Evolutionary conservation across 1,140 invertebrate species (phyloP).

Genomic region (Ceratina australensis): DNA sequence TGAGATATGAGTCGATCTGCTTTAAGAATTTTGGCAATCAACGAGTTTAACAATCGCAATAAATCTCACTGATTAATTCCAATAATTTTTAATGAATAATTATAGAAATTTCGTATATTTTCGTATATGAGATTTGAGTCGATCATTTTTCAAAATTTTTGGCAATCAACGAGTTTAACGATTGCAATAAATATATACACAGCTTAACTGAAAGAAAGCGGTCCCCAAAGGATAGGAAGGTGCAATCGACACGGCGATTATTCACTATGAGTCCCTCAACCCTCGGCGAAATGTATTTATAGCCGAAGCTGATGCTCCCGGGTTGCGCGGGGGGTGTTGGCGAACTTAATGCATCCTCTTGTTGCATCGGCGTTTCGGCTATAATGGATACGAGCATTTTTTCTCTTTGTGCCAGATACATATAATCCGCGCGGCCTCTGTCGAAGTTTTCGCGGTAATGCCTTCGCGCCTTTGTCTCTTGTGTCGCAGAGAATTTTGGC

Average conservation of each 20-base stretch:
- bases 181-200: too few relatives aligned
- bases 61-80: too few relatives aligned
- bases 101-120: too few relatives aligned
- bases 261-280: neutral
- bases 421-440: conserved; percentile 46
- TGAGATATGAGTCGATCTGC: too few relatives aligned
- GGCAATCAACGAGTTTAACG: too few relatives aligned
- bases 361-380: conserved; percentile 50
- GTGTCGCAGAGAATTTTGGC: conserved; percentile 67
- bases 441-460: conserved; percentile 55
- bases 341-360: conserved; percentile 50
- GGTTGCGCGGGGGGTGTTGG: neutral
- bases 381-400: conserved; percentile 49
- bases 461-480: conserved; percentile 46
- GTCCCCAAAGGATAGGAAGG: too few relatives aligned
- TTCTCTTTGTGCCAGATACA: conserved; percentile 46
- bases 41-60: too few relatives aligned
- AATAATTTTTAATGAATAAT: too few relatives aligned
- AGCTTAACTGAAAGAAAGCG: too few relatives aligned
- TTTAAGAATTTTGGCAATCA: too few relatives aligned
- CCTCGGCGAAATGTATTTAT: conserved; percentile 25
- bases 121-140: too few relatives aligned
- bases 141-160: too few relatives aligned
- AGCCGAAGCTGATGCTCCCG: conserved; percentile 20
- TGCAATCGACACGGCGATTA: neutral